These are phyloP conservation scores for Sphyrna mokarran DNA, from an alignment of 2,113 vertebrate genomes.

Conservation along the genomic window DNA sequence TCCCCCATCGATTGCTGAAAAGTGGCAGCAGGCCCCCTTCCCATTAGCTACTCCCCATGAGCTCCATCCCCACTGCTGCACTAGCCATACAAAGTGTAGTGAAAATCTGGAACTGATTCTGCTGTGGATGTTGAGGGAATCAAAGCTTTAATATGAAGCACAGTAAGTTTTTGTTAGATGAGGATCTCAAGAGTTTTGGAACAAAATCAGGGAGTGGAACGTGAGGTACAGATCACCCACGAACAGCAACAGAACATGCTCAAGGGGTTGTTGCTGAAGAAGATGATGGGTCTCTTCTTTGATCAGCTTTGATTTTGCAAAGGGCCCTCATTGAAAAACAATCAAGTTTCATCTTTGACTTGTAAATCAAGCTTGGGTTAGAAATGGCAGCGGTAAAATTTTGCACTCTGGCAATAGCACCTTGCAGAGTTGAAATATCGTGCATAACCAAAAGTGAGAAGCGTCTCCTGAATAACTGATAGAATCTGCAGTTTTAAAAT, in stretches of 20 bases:
- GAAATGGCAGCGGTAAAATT: too few relatives aligned
- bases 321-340: not conserved
- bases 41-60: too few relatives aligned
- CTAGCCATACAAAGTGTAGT: not conserved
- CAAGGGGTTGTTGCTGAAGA: not conserved
- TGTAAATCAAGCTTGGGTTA: not conserved
- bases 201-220: not conserved
- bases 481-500: not conserved
- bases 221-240: not conserved
- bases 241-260: not conserved
- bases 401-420: too few relatives aligned
- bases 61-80: too few relatives aligned
- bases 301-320: not conserved
- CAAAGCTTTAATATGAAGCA: not conserved
- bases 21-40: too few relatives aligned
- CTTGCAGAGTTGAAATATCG: not conserved
- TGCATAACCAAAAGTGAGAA: not conserved
- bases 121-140: not conserved
- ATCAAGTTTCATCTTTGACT: not conserved
- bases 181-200: not conserved
- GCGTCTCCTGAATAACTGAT: too few relatives aligned
- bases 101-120: not conserved
- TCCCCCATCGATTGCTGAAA: too few relatives aligned
- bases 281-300: not conserved
- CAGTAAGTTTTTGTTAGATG: not conserved